These are phyloP conservation scores for Hapalemur alaotrensis DNA, from an alignment of 2,797 vertebrate species.

Conservation along the genomic window DNA sequence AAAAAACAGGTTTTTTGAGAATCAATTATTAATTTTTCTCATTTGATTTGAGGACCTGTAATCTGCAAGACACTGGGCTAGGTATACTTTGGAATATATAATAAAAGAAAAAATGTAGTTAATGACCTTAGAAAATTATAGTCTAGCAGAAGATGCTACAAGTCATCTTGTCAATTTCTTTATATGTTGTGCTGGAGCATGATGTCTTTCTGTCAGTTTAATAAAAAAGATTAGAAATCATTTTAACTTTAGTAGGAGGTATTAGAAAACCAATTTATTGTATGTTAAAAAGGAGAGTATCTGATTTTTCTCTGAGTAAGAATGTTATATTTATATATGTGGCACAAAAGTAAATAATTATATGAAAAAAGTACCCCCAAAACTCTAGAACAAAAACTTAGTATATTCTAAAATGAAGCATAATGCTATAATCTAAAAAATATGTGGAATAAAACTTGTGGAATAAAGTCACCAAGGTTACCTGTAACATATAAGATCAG, in stretches of 20 bases:
- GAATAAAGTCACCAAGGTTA: conserved; percentile 82
- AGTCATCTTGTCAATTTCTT: background rate
- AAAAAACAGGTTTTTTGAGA: background rate
- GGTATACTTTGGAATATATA: background rate
- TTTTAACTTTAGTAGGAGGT: conserved; percentile 39
- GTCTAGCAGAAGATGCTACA: background rate
- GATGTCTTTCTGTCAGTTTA: conserved; percentile 8
- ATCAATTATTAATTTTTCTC: background rate
- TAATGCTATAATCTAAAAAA: conserved; percentile 83
- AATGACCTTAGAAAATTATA: background rate
- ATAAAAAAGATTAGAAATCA: conserved; percentile 35
- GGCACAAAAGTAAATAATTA: conserved; percentile 54
- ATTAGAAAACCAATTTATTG: background rate
- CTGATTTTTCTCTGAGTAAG: conserved; percentile 47
- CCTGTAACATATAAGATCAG: conserved; percentile 78
- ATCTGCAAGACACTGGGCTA: background rate
- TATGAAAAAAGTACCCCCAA: background rate
- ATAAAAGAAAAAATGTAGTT: background rate
- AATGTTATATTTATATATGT: conserved; percentile 18
- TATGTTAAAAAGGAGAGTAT: conserved; percentile 31
- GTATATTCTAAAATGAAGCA: conserved; percentile 72
- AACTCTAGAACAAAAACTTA: background rate
- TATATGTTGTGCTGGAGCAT: background rate
- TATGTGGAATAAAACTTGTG: conserved; percentile 74
- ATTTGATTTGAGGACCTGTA: background rate